Conservation (phyloP, 2,888 invertebrate species). For the Drymonia ruficornis region DNA sequence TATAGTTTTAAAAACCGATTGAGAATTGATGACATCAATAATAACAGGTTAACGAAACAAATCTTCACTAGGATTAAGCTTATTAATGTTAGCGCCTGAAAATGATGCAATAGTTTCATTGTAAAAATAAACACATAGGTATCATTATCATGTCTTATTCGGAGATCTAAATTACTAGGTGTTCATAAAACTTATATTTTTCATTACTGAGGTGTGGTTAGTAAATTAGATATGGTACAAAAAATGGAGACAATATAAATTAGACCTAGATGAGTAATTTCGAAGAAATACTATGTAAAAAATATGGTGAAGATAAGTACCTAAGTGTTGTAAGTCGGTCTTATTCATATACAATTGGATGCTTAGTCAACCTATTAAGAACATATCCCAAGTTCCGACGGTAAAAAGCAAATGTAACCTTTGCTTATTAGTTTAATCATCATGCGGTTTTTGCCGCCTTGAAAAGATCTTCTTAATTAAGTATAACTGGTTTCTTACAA, state of each 20-base stretch:
- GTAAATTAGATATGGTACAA: neutral
- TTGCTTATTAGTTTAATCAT: neutral
- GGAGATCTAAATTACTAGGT: conserved; percentile 2
- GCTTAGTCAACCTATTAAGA: neutral
- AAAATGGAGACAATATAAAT: conserved; percentile 2
- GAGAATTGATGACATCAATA: neutral
- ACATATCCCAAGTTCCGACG: neutral
- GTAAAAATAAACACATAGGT: conserved; percentile 2
- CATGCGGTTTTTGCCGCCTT: neutral
- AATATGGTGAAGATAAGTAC: neutral
- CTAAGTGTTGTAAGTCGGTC: neutral
- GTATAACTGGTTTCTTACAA: neutral
- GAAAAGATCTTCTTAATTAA: neutral
- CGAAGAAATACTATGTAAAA: neutral
- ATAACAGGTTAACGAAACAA: neutral
- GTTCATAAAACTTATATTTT: neutral
- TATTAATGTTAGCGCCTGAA: conserved; percentile 1
- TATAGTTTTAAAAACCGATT: too few relatives aligned
- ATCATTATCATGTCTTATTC: conserved; percentile 4
- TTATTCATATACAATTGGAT: conserved; percentile 1
- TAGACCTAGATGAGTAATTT: neutral
- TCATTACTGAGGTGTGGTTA: conserved; percentile 3
- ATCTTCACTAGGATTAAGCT: neutral
- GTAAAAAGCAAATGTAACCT: neutral
- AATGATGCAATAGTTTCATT: neutral